Conservation (phyloP, 2,113 vertebrate genomes). For the Malaclemys terrapin region DNA sequence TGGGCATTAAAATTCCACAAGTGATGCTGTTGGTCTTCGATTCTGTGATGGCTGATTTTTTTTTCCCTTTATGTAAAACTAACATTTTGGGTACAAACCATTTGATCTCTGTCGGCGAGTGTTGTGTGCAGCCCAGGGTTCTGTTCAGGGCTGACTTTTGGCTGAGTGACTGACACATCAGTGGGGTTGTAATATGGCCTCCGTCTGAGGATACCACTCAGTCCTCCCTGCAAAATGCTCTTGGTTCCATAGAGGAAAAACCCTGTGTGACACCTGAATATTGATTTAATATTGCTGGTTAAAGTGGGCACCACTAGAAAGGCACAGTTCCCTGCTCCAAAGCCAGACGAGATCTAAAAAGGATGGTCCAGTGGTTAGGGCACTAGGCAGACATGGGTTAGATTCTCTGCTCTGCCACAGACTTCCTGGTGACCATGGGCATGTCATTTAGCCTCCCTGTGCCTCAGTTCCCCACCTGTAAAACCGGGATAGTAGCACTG, state of each 20-base stretch:
- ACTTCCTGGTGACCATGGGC: neutral
- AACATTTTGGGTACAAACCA: neutral
- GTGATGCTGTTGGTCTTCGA: neutral
- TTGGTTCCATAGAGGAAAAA: neutral
- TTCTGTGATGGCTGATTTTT: neutral
- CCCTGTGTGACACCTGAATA: neutral
- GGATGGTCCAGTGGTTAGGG: rapidly evolving
- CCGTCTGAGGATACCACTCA: neutral
- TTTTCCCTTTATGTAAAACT: neutral
- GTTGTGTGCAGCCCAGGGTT: neutral
- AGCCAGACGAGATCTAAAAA: rapidly evolving
- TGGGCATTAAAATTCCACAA: neutral
- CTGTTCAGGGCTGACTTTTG: neutral
- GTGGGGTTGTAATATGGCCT: neutral
- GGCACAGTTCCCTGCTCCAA: neutral
- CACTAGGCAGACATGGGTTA: neutral
- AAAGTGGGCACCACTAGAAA: neutral
- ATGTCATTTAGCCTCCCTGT: neutral
- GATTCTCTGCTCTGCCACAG: neutral
- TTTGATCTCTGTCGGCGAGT: neutral
- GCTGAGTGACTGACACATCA: neutral
- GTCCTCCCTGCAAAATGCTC: neutral
- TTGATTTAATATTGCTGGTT: neutral
- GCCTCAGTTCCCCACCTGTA: neutral
- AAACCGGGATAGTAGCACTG: neutral